These are phyloP conservation scores for Acridotheres tristis DNA, from an alignment of 2,797 vertebrate genomes.

Conservation along the genomic window DNA sequence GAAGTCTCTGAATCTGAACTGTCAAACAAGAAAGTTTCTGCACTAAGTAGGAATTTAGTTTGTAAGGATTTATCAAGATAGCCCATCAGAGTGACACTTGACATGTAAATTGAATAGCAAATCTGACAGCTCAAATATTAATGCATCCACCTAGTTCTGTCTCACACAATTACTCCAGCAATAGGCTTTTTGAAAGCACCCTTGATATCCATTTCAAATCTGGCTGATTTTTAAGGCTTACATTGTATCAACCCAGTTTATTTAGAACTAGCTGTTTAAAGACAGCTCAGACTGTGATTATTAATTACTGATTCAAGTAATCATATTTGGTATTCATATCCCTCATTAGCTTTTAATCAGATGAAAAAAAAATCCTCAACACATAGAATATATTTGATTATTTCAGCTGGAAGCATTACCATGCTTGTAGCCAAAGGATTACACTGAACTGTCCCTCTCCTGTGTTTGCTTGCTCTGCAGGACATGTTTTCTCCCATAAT, in stretches of 20 bases:
- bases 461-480: neutral
- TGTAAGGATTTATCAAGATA: conserved; percentile 58
- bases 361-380: neutral
- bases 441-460: neutral
- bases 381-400: neutral
- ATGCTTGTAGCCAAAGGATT: neutral
- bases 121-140: conserved; percentile 67
- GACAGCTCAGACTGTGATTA: neutral
- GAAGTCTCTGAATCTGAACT: conserved; percentile 24
- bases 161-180: conserved; percentile 45
- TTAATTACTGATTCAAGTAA: conserved; percentile 25
- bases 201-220: conserved; percentile 67
- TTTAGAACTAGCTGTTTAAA: neutral
- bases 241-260: neutral
- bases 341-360: neutral
- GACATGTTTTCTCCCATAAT: neutral
- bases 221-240: conserved; percentile 63
- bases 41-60: conserved; percentile 38
- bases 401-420: neutral
- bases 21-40: conserved; percentile 61
- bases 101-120: conserved; percentile 71
- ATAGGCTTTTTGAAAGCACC: conserved; percentile 43
- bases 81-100: conserved; percentile 62
- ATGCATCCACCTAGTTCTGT: conserved; percentile 16
- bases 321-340: neutral